These are phyloP conservation scores for Phocides pigmalion DNA, from an alignment of 1,140 invertebrate genomes.

Conservation along the genomic window DNA sequence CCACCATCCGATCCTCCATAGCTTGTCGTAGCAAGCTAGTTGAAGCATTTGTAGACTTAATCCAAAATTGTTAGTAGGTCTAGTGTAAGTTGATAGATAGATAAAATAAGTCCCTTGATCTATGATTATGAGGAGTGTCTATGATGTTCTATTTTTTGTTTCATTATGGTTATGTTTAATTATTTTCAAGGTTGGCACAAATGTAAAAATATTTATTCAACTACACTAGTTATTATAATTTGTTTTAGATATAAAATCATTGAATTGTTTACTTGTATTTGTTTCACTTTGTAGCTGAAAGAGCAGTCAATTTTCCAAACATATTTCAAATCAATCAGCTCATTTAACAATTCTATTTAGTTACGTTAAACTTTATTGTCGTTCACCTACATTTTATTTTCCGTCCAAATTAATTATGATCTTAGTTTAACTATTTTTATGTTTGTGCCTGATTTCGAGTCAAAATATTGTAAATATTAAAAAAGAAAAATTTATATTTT, in stretches of 20 bases:
- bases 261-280: no score
- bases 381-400: conserved; percentile 24
- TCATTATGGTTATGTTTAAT: conserved; percentile 33
- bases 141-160: conserved; percentile 24
- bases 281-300: no score
- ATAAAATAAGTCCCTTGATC: conserved; percentile 21
- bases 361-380: no score
- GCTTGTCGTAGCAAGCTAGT: conserved; percentile 80
- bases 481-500: conserved; percentile 64
- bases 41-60: conserved; percentile 81
- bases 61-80: conserved; percentile 63
- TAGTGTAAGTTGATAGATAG: conserved; percentile 42
- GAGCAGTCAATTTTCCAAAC: no score
- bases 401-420: conserved; percentile 23
- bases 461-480: conserved; percentile 64
- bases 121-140: conserved; percentile 17
- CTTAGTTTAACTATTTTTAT: conserved; percentile 27
- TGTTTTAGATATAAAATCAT: no score
- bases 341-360: no score
- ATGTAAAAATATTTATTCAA: conserved; percentile 18
- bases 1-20: conserved; percentile 57
- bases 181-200: conserved; percentile 31
- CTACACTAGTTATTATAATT: no score
- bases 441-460: conserved; percentile 41
- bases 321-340: no score